These are phyloP conservation scores for Zhuqinia jingwanae DNA, from an alignment of 2,888 invertebrate genomes.

Conservation along the genomic window DNA sequence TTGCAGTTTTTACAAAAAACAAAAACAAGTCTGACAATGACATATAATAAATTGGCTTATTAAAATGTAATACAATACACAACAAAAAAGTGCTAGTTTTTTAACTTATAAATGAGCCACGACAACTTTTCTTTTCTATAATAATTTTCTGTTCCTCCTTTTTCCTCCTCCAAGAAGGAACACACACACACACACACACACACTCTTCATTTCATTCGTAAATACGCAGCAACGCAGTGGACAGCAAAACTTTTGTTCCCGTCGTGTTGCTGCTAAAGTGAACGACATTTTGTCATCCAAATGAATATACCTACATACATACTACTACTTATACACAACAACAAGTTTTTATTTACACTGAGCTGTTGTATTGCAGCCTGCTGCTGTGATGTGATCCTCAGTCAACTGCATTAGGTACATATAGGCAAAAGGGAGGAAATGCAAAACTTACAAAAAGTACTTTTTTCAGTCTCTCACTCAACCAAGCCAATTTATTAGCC, in stretches of 20 bases:
- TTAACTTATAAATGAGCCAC: background rate
- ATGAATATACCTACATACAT: too few relatives aligned
- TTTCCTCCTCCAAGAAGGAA: background rate
- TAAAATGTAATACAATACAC: slow-evolving; percentile 2
- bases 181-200: too few relatives aligned
- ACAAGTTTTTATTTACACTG: too few relatives aligned
- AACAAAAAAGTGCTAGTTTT: background rate
- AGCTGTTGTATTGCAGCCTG: too few relatives aligned
- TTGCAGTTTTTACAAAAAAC: background rate
- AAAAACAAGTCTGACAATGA: background rate
- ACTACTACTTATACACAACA: background rate
- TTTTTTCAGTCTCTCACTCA: background rate
- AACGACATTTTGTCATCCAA: too few relatives aligned
- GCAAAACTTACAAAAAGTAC: background rate
- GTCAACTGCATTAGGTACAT: too few relatives aligned
- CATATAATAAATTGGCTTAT: slow-evolving; percentile 33
- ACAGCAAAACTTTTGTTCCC: too few relatives aligned
- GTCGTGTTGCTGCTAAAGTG: too few relatives aligned
- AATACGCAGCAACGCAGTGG: too few relatives aligned
- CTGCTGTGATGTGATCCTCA: too few relatives aligned
- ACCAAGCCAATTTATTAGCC: background rate
- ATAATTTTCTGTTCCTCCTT: background rate
- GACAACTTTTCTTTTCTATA: slow-evolving; percentile 1
- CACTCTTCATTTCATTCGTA: too few relatives aligned
- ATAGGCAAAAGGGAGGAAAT: background rate